Percentiles rank a stretch among this genome's conserved stretches.
Conservation (phyloP, 2,888 invertebrate genomes). For the Esperia sulphurella region DNA sequence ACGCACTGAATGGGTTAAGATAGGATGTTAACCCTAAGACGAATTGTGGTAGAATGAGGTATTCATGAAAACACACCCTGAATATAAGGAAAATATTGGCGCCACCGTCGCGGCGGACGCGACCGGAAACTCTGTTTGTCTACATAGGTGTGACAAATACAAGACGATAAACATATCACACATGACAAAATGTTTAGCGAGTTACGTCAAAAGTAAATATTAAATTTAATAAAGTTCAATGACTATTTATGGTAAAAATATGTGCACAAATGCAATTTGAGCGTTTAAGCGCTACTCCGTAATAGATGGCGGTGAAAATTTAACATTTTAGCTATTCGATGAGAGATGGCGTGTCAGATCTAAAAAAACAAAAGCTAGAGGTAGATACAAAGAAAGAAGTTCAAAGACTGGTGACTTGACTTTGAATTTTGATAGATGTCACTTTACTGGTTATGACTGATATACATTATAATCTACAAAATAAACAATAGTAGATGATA, state of each 20-base stretch:
- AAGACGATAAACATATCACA: neutral
- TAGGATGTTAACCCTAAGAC: slow-evolving; percentile 72
- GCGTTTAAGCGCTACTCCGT: too few relatives aligned
- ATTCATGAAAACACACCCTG: slow-evolving; percentile 74
- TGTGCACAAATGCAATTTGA: neutral
- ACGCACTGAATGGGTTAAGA: slow-evolving; percentile 44
- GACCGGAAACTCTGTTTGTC: slow-evolving; percentile 24
- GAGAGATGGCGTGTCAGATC: slow-evolving; percentile 21
- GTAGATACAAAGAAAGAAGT: too few relatives aligned
- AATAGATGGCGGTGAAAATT: too few relatives aligned
- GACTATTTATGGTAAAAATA: neutral
- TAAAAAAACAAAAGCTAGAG: neutral
- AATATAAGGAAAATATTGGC: slow-evolving; percentile 76
- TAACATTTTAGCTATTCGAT: slow-evolving; percentile 16
- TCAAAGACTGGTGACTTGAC: too few relatives aligned
- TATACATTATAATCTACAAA: too few relatives aligned
- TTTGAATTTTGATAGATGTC: too few relatives aligned
- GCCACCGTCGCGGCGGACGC: slow-evolving; percentile 56
- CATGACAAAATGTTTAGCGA: neutral
- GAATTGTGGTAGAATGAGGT: slow-evolving; percentile 74
- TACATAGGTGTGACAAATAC: slow-evolving; percentile 1
- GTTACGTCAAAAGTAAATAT: neutral
- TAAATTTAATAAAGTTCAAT: neutral
- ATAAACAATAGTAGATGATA: too few relatives aligned
- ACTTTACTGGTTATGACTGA: too few relatives aligned